phyloP scores from a whole-genome alignment of 2,888 invertebrate species.

The Brachyptera risi region DNA sequence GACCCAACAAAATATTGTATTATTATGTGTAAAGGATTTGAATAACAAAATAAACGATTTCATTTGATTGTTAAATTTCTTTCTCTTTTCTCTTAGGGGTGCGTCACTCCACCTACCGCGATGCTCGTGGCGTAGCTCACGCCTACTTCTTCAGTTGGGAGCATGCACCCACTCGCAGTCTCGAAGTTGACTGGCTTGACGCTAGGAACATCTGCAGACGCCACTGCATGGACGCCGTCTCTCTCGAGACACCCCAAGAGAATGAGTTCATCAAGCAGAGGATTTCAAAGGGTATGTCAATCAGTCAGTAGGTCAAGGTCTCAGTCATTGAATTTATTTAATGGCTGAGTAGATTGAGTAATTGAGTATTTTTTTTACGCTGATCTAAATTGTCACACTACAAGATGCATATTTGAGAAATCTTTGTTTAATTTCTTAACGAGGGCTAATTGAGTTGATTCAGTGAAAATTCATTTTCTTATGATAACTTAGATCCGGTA shows the following conservation, averaged over 20 bases:
- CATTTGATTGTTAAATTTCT: background rate
- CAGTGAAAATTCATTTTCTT: too few species aligned
- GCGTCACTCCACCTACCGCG: constrained; percentile 81
- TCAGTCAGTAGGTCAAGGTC: constrained; percentile 22
- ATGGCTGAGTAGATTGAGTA: background rate
- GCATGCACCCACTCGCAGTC: constrained; percentile 71
- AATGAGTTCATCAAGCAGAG: constrained; percentile 88
- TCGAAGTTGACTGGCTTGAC: constrained; percentile 89
- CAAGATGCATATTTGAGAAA: too few species aligned
- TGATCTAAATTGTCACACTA: background rate
- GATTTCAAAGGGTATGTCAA: constrained; percentile 60
- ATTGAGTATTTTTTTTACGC: background rate
- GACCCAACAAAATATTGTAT: too few species aligned
- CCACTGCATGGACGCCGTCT: constrained; percentile 92
- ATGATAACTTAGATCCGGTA: too few species aligned
- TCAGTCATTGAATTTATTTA: too few species aligned
- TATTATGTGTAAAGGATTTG: too few species aligned
- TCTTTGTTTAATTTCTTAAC: too few species aligned
- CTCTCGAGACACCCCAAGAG: constrained; percentile 85
- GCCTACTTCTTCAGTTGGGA: constrained; percentile 95
- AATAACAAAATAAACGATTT: background rate
- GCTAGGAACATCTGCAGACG: constrained; percentile 86
- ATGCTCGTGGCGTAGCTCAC: constrained; percentile 81
- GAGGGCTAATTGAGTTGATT: too few species aligned
- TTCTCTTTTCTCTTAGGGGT: constrained; percentile 57